Evolutionary conservation across 1,140 invertebrate genomes (phyloP), one percentile per base, ranked within the genome.

Genomic region (Callitettix versicolor): DNA sequence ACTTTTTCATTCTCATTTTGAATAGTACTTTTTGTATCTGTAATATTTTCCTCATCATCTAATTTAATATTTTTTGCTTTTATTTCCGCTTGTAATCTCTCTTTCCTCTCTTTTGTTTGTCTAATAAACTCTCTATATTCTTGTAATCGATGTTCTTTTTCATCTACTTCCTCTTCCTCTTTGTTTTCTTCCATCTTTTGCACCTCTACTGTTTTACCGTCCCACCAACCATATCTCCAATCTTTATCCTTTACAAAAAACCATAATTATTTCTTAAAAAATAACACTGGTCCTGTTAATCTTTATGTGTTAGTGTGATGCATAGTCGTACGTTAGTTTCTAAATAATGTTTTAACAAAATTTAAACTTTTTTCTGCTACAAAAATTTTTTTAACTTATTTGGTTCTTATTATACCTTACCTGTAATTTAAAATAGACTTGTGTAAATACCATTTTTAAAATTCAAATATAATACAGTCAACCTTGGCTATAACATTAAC

Each of bases 161-260:
- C 42, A 22, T 58, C 52, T 50, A 58, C 58, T 53, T 58, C 36
- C 34, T 62, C 60, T 42, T 56, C 44, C n/a, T 59, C 52, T 14
- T 40, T 48, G 14, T 30, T 20, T 30, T 38, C 44, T 15, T 30
- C 26, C 54, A 55, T 55, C 58, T 60, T 60, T 42, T 61, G 58
- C n/a, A 57, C 48, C 53, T 62, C 53, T 2, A 65, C 61, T 12
- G 53, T 30, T 40, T 57, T 58, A 15, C 59, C 63, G 15, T 63
- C 59, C 58, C 62, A 63, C 64, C 64, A 65, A 26, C 64, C 64
- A 56, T 58, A 64, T 51, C 60, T 55, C 55, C 59, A 59, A 18
- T 53, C 57, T 42, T 60, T 58, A 34, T 58, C 54, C 59, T 60
- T n/a, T 22, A 17, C 21, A 49, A 11, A 42, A 44, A 46, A 51